These are phyloP conservation scores for Anthopleura xanthogrammica DNA, from an alignment of 92 coral and sea anemone species.

Conservation along the genomic window DNA sequence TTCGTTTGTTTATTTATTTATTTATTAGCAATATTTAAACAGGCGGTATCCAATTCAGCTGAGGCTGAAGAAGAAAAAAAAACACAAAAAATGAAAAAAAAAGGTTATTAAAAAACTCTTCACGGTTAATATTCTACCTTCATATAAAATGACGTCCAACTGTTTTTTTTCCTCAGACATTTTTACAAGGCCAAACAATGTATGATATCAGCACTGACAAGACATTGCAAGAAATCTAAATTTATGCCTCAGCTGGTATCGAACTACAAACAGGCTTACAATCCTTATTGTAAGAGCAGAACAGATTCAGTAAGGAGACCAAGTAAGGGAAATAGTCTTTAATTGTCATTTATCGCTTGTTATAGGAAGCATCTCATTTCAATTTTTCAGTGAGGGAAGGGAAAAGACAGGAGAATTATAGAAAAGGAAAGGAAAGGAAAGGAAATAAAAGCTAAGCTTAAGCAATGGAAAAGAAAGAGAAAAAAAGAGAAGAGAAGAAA, in stretches of 20 bases:
- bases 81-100: no score
- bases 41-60: no score
- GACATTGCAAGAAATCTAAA: constrained; percentile 13
- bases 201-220: constrained; percentile 11
- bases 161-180: not conserved
- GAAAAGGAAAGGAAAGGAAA: not conserved
- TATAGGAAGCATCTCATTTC: no score
- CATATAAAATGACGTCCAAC: no score
- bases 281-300: constrained; percentile 31
- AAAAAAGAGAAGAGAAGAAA: no score
- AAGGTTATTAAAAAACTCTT: no score
- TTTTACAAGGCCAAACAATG: constrained; percentile 25
- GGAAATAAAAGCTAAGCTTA: not conserved
- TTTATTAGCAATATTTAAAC: no score
- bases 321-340: not conserved
- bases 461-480: no score
- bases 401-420: not conserved
- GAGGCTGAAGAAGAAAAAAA: no score
- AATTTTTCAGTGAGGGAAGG: no score
- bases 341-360: not conserved
- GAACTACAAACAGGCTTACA: constrained; percentile 15
- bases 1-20: no score
- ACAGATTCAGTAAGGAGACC: not conserved
- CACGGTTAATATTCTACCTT: no score
- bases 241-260: not conserved